These are phyloP conservation scores for Marisa cornuarietis DNA, from an alignment of 1,140 invertebrate species.

Conservation along the genomic window DNA sequence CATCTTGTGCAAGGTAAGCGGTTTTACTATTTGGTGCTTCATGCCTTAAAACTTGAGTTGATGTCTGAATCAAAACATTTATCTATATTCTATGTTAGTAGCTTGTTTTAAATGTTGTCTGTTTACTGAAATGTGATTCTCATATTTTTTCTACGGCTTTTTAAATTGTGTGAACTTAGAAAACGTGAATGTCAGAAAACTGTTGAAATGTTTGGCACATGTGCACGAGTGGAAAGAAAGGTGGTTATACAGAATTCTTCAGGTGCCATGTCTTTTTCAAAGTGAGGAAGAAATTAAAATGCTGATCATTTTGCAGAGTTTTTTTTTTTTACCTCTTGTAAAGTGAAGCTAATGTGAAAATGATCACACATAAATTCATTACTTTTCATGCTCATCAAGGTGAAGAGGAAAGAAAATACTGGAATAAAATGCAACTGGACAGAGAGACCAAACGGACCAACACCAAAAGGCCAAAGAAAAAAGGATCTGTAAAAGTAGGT, in stretches of 20 bases:
- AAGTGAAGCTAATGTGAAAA: background rate
- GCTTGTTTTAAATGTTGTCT: background rate
- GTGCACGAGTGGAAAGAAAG: too few relatives aligned
- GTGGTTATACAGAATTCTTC: too few relatives aligned
- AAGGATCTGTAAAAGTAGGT: slow-evolving; percentile 54
- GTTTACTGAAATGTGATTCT: background rate
- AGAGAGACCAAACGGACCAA: slow-evolving; percentile 47
- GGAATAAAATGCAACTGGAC: slow-evolving; percentile 55
- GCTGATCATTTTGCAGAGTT: too few relatives aligned
- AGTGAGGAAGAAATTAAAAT: background rate
- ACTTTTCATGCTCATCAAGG: slow-evolving; percentile 33
- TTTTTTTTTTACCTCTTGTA: background rate
- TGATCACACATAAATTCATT: background rate
- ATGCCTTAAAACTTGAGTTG: background rate
- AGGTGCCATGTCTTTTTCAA: background rate
- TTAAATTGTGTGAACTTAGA: background rate
- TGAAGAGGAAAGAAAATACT: slow-evolving; percentile 55
- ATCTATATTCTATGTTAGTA: background rate
- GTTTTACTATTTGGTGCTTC: background rate
- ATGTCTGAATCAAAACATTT: background rate
- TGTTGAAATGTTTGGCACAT: background rate
- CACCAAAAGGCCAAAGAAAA: slow-evolving; percentile 46
- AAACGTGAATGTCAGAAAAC: background rate
- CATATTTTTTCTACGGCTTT: background rate
- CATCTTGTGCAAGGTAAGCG: slow-evolving; percentile 46